Conservation (phyloP, 1,140 invertebrate genomes). For the Ooceraea biroi region DNA sequence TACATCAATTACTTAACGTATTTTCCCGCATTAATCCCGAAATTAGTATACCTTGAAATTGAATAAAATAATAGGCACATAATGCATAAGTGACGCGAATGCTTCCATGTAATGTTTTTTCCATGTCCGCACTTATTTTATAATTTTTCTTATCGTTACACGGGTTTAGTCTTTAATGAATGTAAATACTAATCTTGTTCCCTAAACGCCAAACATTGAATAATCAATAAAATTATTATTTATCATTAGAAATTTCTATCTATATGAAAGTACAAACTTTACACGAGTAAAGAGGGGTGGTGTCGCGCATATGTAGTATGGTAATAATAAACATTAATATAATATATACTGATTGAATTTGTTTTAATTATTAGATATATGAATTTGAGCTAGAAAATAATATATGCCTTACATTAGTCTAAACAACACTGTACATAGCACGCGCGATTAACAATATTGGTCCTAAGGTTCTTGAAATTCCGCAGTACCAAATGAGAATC, state of each 20-base stretch:
- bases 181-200: constrained; percentile 65
- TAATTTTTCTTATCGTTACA: constrained; percentile 23
- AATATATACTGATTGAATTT: constrained; percentile 55
- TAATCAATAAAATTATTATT: constrained; percentile 60
- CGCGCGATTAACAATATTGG: constrained; percentile 61
- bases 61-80: not conserved
- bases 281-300: constrained; percentile 37
- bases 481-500: constrained; percentile 35
- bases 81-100: not conserved
- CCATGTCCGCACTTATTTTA: not conserved
- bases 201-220: constrained; percentile 66
- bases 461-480: constrained; percentile 58
- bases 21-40: not conserved
- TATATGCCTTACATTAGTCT: constrained; percentile 43
- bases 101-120: constrained; percentile 17
- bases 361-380: constrained; percentile 35
- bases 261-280: constrained; percentile 81
- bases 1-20: not conserved
- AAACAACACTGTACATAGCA: constrained; percentile 64
- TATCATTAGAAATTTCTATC: constrained; percentile 68
- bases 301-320: constrained; percentile 44
- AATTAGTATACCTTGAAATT: not conserved
- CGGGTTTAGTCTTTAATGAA: constrained; percentile 58
- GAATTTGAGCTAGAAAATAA: constrained; percentile 53
- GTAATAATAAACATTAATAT: constrained; percentile 57